Conservation (phyloP, 2,888 invertebrate genomes). For the Operophtera brumata region DNA sequence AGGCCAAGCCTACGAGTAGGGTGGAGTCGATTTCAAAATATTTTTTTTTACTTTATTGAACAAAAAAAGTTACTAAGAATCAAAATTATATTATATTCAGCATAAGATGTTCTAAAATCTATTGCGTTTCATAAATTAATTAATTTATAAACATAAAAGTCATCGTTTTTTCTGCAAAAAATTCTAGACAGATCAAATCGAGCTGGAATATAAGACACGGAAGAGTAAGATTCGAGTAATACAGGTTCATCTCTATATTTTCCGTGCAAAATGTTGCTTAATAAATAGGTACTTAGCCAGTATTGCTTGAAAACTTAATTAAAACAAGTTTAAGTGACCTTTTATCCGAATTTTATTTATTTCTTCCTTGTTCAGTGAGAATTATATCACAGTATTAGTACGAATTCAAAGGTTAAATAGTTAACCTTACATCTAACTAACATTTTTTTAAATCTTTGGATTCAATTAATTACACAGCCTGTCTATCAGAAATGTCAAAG, state of each 20-base stretch:
- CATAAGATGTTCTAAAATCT: too few species aligned
- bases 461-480: too few species aligned
- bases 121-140: too few species aligned
- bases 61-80: too few species aligned
- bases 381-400: neutral
- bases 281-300: neutral
- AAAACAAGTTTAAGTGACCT: neutral
- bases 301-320: neutral
- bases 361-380: neutral
- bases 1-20: neutral
- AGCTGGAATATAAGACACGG: neutral
- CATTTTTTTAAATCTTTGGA: too few species aligned
- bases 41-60: neutral
- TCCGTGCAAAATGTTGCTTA: neutral
- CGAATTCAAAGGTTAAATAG: too few species aligned
- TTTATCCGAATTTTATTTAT: neutral
- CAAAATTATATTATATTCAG: too few species aligned
- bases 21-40: slow-evolving; percentile 4
- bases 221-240: neutral
- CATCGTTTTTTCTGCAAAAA: too few species aligned
- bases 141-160: too few species aligned
- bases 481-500: too few species aligned
- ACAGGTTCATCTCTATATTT: slow-evolving; percentile 2
- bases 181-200: neutral
- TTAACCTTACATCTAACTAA: too few species aligned